Percentiles rank a stretch among this genome's conserved stretches.
These are phyloP conservation scores for Pterostichus madidus DNA, from an alignment of 2,888 invertebrate species.

Conservation along the genomic window DNA sequence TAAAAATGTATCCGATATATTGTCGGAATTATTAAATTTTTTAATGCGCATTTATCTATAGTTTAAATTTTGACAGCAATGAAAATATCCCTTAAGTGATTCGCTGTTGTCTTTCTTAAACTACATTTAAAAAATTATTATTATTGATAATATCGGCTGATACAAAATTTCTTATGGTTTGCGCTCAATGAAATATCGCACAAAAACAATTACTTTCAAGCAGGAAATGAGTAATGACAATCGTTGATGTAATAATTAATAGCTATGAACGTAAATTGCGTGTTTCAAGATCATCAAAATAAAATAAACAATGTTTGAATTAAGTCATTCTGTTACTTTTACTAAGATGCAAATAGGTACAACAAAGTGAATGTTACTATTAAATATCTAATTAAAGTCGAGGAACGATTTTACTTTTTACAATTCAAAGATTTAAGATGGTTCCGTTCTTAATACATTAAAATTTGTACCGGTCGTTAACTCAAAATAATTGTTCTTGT, in stretches of 20 bases:
- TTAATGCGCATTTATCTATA: no score
- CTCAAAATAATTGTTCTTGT: neutral
- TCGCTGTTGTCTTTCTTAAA: no score
- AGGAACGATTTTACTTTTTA: conserved; percentile 1
- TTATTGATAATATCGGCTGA: no score
- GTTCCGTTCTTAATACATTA: neutral
- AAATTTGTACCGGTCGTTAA: neutral
- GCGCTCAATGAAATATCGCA: no score
- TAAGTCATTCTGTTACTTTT: neutral
- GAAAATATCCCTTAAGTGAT: no score
- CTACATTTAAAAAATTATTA: no score
- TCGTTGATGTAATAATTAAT: neutral
- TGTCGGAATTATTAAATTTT: no score
- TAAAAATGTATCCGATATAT: no score
- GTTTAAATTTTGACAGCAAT: no score
- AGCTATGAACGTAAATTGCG: neutral
- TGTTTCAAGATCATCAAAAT: conserved; percentile 5
- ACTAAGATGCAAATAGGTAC: neutral
- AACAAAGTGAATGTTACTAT: neutral
- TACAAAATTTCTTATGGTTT: no score
- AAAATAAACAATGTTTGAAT: neutral
- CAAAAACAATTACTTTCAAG: no score
- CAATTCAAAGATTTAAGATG: neutral
- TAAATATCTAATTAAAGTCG: neutral
- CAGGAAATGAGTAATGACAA: neutral